Percentiles rank a stretch among this genome's conserved stretches.
Evolutionary conservation across 2,797 vertebrate species (phyloP).

Genomic region (Clarias fuscus): DNA sequence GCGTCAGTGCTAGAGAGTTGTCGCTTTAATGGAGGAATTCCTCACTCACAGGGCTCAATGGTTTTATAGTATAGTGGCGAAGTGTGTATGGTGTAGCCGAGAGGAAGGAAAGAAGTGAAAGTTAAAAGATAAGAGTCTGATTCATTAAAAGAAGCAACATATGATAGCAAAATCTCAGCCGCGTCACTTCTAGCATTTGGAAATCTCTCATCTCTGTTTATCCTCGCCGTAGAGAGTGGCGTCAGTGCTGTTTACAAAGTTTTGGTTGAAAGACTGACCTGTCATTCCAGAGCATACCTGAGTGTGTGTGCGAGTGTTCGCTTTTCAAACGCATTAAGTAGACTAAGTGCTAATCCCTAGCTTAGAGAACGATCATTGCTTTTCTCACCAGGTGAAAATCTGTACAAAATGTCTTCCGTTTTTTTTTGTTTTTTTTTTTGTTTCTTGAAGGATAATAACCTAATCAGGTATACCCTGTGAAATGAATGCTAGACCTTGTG

Average conservation of each 20-base stretch:
- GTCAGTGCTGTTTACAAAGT: constrained; percentile 59
- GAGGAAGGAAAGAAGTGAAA: background rate
- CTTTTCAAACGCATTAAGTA: background rate
- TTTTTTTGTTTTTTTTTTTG: background rate
- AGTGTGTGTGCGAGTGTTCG: constrained; percentile 48
- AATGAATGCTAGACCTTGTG: constrained; percentile 32
- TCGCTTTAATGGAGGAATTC: background rate
- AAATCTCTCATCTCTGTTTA: constrained; percentile 25
- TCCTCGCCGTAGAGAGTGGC: constrained; percentile 48
- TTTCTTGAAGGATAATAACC: background rate
- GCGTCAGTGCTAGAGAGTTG: background rate
- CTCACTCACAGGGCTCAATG: background rate
- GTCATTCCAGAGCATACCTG: constrained; percentile 37
- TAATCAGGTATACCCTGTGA: too few species aligned
- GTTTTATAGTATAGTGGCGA: background rate
- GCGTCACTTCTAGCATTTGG: background rate
- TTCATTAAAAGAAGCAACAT: background rate
- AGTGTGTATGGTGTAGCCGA: background rate
- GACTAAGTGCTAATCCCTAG: background rate
- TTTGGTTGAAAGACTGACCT: constrained; percentile 55
- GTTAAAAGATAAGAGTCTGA: background rate
- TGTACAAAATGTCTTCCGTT: background rate
- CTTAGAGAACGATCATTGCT: background rate
- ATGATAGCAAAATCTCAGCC: background rate
- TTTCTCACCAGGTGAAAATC: background rate